Base-by-base conservation (phyloP, 2,113 vertebrate species). In the Dinomys branickii region DNA sequence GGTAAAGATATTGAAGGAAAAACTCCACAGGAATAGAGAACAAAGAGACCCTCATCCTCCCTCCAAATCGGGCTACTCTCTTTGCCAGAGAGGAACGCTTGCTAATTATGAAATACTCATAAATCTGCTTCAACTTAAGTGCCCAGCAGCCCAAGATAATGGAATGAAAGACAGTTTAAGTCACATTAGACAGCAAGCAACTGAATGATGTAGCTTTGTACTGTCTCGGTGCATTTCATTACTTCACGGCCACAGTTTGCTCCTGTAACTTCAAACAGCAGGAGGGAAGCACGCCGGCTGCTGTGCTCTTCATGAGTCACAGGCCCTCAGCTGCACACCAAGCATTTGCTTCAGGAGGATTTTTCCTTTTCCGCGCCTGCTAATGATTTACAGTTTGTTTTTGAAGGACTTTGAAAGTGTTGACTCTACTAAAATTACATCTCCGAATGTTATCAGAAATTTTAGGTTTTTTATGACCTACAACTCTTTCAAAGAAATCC, bases 61-160 rank as follows among this genome's bases (percentile, higher is more conserved):
- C 94, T 95, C 41, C 24, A 95, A 80, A 97, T 94, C 96, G 96
- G 96, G 88, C 54, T 30, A 59, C 94, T 96, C 94, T 8, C 81
- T 97, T 89, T 94, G 35, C 88, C 90, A 67, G 56, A 97, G 92
- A 95, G 88, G 88, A 82, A 26, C 38, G 50, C 88, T 54, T 97
- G 95, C 97, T 98, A 97, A 98, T 98, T 98, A 98, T 92, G 86
- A 98, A 96, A 97, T 96, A 94, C 38, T 83, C 50, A 91, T 97
- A 97, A 97, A 98, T 98, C 92, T 97, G 96, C 88, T 88, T 97
- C 86, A 98, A 97, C 56, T 95, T 50, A 90, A 96, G 97, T 88
- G 92, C 96, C 95, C 95, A 96, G 63, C 88, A 97, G 87, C 97
- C 52, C 52, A 95, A 67, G 77, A 85, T 91, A 98, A 98, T 95